phyloP scores from a whole-genome alignment of 1,140 invertebrate genomes.

The Mercenaria mercenaria region DNA sequence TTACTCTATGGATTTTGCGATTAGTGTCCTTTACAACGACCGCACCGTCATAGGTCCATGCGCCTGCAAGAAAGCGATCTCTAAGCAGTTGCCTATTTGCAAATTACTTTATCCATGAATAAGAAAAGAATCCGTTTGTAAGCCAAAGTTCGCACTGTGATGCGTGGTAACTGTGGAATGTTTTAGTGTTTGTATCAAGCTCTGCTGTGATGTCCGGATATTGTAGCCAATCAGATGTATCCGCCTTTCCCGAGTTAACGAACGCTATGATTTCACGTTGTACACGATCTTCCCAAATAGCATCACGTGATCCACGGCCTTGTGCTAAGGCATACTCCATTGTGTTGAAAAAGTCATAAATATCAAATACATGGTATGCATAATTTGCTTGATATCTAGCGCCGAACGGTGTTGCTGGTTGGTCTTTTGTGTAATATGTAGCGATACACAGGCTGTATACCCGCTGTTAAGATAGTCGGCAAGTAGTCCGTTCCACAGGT shows the following conservation, averaged over 20 bases:
- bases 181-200: background rate
- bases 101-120: constrained; percentile 60
- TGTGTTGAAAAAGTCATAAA: constrained; percentile 67
- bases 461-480: background rate
- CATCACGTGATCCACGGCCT: constrained; percentile 5
- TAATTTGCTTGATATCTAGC: constrained; percentile 24
- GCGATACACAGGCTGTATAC: constrained; percentile 32
- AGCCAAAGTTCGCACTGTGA: constrained; percentile 59
- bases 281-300: constrained; percentile 6
- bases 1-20: too few relatives aligned
- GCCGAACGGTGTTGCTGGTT: constrained; percentile 43
- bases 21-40: too few relatives aligned
- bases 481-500: constrained; percentile 54
- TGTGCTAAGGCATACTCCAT: constrained; percentile 31
- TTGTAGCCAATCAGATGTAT: background rate
- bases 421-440: background rate
- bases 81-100: too few relatives aligned
- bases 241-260: constrained; percentile 11
- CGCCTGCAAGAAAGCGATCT: too few relatives aligned
- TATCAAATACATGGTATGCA: constrained; percentile 71
- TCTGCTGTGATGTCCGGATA: constrained; percentile 18
- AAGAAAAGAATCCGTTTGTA: constrained; percentile 55
- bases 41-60: too few relatives aligned
- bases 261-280: constrained; percentile 42
- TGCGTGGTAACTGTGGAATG: constrained; percentile 20